A percentile compares a stretch with the other conserved stretches of the same genome.
These are phyloP conservation scores for Phataginus tricuspis DNA, from an alignment of 2,797 vertebrate genomes.

Conservation along the genomic window DNA sequence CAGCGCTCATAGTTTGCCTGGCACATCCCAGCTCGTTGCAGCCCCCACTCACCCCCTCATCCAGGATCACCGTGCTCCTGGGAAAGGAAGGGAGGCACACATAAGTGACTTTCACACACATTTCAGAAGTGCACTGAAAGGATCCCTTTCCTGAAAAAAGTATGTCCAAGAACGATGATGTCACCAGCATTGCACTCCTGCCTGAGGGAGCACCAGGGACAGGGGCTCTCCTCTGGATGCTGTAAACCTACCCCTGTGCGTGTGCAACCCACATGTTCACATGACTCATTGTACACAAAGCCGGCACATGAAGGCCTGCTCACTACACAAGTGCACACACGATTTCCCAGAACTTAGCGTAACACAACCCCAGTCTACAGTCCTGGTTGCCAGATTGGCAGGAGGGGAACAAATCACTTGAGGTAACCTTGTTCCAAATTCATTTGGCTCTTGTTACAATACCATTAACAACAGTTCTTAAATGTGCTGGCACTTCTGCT, in stretches of 20 bases:
- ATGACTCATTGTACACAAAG: not conserved
- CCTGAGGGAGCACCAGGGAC: not conserved
- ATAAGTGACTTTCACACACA: not conserved
- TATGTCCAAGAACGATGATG: not conserved
- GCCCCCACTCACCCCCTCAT: not conserved
- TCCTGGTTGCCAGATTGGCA: not conserved
- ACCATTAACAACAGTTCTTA: not conserved
- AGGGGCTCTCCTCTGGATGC: not conserved
- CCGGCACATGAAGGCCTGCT: not conserved
- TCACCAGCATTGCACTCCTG: not conserved
- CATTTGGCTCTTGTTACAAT: not conserved
- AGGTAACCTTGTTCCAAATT: slow-evolving; percentile 16
- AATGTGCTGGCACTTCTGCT: slow-evolving; percentile 6
- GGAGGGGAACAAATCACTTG: not conserved
- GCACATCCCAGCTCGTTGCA: not conserved
- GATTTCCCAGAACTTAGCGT: not conserved
- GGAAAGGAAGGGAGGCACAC: not conserved
- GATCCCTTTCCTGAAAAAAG: not conserved
- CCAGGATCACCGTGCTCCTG: not conserved
- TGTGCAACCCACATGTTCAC: not conserved
- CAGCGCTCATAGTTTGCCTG: not conserved
- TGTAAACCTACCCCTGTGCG: not conserved
- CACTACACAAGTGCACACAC: not conserved
- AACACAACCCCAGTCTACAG: not conserved
- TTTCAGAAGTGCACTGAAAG: not conserved